phyloP scores from a whole-genome alignment of 2,797 vertebrate genomes.

The Mus spretus region DNA sequence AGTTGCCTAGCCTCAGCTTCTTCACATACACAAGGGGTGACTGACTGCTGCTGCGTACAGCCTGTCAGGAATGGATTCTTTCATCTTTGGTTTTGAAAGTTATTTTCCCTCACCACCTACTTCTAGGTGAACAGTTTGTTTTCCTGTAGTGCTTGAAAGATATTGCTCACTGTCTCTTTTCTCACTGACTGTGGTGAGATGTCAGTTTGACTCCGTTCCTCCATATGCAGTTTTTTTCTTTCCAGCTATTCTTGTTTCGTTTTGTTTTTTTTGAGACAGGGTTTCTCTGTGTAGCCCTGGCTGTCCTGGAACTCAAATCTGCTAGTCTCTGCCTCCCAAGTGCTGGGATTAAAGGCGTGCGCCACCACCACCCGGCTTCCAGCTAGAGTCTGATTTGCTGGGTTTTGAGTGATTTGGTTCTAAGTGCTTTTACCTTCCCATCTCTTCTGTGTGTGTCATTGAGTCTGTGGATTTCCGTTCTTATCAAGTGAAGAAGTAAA shows the following conservation, averaged over 20 bases:
- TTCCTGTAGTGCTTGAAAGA: not conserved
- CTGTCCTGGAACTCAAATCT: too few relatives aligned
- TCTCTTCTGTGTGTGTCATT: conserved; percentile 24
- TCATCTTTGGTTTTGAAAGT: not conserved
- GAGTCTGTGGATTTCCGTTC: not conserved
- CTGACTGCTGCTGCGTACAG: fast-evolving
- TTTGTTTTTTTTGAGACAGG: not conserved
- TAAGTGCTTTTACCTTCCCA: not conserved
- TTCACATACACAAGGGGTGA: not conserved
- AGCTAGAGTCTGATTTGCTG: not conserved
- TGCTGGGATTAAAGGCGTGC: too few relatives aligned
- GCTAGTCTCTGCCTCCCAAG: too few relatives aligned
- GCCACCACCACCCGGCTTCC: too few relatives aligned
- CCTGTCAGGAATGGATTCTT: not conserved
- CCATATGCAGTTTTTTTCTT: not conserved
- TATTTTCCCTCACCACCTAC: not conserved
- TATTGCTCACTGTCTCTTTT: not conserved
- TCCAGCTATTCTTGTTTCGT: not conserved
- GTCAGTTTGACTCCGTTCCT: not conserved
- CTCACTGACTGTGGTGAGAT: not conserved
- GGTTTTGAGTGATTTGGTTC: not conserved
- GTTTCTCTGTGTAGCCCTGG: too few relatives aligned
- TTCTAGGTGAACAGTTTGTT: not conserved
- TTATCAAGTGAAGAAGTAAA: conserved; percentile 33
- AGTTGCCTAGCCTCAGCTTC: not conserved